Evolutionary conservation across 64 coral and sea anemone genomes (phyloP).

Genomic region (Pocillopora damicornis): DNA sequence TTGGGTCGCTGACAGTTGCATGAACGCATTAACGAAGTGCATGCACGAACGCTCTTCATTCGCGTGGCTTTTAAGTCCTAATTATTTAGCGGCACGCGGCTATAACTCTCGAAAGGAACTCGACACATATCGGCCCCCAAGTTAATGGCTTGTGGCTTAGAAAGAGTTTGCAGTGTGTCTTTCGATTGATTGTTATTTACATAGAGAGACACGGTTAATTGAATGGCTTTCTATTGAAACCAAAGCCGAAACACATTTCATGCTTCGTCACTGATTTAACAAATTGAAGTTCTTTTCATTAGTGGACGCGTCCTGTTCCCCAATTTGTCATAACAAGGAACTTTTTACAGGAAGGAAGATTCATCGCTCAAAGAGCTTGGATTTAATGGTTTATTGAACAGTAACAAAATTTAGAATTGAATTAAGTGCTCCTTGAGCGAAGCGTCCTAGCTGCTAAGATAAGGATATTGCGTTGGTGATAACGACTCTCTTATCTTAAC

Average conservation of each 20-base stretch:
- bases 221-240: neutral
- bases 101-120: neutral
- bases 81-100: neutral
- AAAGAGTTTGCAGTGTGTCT: neutral
- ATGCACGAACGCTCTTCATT: conserved; percentile 13
- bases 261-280: neutral
- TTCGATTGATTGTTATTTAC: conserved; percentile 15
- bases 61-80: conserved; percentile 15
- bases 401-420: neutral
- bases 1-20: conserved; percentile 12
- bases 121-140: neutral
- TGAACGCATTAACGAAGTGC: neutral
- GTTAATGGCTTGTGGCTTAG: neutral
- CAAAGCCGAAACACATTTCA: neutral
- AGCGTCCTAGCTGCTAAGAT: neutral
- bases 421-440: neutral
- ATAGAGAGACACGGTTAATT: conserved; percentile 4
- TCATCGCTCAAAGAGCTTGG: neutral
- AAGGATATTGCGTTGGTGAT: conserved; percentile 2
- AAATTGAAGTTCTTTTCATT: neutral
- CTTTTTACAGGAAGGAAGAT: neutral
- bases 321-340: neutral
- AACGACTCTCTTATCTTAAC: neutral
- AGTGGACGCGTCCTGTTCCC: neutral
- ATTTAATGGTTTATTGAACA: neutral